Base-by-base conservation (phyloP, 1,140 invertebrate species). In the Sminthurinus signatus region DNA sequence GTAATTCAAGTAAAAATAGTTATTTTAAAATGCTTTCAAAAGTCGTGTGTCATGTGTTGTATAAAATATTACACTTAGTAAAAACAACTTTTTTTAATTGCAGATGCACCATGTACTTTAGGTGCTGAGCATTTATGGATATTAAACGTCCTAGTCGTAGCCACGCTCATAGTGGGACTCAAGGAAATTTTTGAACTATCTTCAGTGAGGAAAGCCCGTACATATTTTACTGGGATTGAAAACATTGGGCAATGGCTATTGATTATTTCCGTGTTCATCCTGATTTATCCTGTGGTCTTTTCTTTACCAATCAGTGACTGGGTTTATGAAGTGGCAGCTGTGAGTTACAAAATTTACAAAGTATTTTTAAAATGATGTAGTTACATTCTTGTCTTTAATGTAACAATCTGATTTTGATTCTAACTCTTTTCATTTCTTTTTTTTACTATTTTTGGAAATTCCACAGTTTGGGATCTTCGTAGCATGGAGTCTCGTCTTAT, bases 131-230 rank as follows among this genome's bases (percentile, higher is more conserved):
- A n/a, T n/a, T n/a, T n/a, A n/a, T n/a, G n/a, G n/a, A n/a, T n/a
- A n/a, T n/a, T n/a, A n/a, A n/a, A n/a, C n/a, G n/a, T n/a, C n/a
- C n/a, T n/a, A n/a, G n/a, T n/a, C n/a, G n/a, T n/a, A n/a, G n/a
- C n/a, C n/a, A n/a, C n/a, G n/a, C n/a, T n/a, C n/a, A n/a, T 65
- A 4, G 31, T 68, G 28, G 62, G 51, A 1, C 15, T 51, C 2
- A 69, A 69, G 48, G 67, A 69, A 54, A n/a, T 69, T 12, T 69
- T 62, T 25, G 60, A 65, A 42, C 52, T 65, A 3, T 62, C 42
- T 23, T 65, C 62, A 25, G 44, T 21, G 15, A 60, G 39, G 39
- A 55, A 46, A 32, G 29, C n/a, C 19, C 32, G 21, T 31, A 55
- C 10, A 23, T 69, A 65, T 43, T 65, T 69, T 42, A 29, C 17